Percentiles rank a stretch among this genome's conserved stretches.
These are phyloP conservation scores for Reticulitermes lucifugus DNA, from an alignment of 2,888 invertebrate genomes.

Conservation along the genomic window DNA sequence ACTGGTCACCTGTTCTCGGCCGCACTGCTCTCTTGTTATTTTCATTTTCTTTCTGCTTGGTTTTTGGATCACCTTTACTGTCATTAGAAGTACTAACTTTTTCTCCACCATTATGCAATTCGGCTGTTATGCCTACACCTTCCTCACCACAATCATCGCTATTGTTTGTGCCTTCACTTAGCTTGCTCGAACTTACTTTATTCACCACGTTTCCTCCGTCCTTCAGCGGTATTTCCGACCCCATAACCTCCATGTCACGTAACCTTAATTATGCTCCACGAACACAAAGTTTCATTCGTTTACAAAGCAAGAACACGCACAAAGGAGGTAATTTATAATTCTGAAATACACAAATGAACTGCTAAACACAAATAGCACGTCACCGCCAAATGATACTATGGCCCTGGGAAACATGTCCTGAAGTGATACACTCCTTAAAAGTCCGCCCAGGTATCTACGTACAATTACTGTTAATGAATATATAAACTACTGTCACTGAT, in stretches of 20 bases:
- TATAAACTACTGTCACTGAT: background rate
- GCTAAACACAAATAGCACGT: background rate
- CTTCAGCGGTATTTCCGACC: constrained; percentile 12
- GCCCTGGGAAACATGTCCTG: constrained; percentile 19
- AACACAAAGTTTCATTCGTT: background rate
- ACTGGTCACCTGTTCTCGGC: background rate
- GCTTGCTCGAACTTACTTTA: background rate
- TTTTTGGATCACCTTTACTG: background rate
- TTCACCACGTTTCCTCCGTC: constrained; percentile 14
- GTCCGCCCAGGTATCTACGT: background rate
- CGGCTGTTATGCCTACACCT: background rate
- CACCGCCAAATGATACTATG: background rate
- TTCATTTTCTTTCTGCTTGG: constrained; percentile 8
- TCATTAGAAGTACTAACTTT: background rate
- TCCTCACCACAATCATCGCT: constrained; percentile 5
- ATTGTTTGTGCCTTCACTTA: background rate
- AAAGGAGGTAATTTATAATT: background rate
- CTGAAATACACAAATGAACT: background rate
- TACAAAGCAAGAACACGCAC: background rate
- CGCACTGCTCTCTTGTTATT: background rate
- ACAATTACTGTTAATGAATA: background rate
- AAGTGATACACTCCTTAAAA: background rate
- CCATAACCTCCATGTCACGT: constrained; percentile 1
- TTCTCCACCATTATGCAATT: constrained; percentile 29
- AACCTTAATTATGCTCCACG: background rate